A percentile compares a stretch with the other conserved stretches of the same genome.
These are phyloP conservation scores for Hyperopisus bebe DNA, from an alignment of 2,113 vertebrate species.

Conservation along the genomic window DNA sequence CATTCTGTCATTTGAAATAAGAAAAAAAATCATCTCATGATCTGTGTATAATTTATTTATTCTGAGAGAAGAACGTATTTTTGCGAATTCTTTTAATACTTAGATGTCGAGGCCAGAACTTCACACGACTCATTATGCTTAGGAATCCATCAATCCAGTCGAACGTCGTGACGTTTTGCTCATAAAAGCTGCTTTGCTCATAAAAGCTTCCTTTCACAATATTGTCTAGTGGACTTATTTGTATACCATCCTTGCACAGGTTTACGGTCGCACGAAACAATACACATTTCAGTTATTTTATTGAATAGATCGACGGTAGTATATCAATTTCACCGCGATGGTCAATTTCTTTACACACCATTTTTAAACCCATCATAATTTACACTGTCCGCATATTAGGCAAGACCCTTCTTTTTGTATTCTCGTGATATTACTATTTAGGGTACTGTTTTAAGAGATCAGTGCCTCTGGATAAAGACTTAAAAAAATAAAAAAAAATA, in stretches of 20 bases:
- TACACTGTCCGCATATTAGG: neutral
- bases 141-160: neutral
- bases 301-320: neutral
- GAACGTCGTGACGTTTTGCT: neutral
- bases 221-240: neutral
- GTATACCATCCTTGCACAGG: neutral
- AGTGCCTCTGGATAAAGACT: neutral
- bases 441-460: neutral
- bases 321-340: neutral
- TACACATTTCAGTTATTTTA: neutral
- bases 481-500: neutral
- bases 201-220: neutral
- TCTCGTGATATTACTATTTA: neutral
- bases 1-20: neutral
- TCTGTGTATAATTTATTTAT: neutral
- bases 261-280: neutral
- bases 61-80: neutral
- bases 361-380: neutral
- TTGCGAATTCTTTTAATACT: neutral
- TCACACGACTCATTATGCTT: neutral
- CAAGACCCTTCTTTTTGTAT: neutral
- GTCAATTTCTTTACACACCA: no score
- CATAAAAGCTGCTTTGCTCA: neutral
- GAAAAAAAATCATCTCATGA: neutral
- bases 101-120: neutral